Evolutionary conservation across 2,888 invertebrate genomes (phyloP).

Genomic region (Andrena dorsata): DNA sequence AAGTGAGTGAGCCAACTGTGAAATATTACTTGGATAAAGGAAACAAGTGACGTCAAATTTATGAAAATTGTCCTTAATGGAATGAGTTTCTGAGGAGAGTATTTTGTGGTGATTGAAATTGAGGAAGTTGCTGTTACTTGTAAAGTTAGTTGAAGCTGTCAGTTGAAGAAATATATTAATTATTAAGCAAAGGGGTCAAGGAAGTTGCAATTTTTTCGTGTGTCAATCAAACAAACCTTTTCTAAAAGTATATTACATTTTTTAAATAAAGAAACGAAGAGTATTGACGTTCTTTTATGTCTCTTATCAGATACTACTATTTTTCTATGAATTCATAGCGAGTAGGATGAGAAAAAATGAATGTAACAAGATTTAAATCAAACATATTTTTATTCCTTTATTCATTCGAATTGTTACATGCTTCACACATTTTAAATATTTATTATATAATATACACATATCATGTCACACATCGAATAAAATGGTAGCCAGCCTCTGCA

Average conservation of each 20-base stretch:
- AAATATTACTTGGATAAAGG: no score
- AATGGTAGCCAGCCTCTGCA: not conserved
- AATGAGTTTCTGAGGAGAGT: not conserved
- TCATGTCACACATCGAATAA: not conserved
- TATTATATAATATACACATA: not conserved
- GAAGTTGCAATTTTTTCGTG: no score
- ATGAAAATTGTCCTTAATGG: no score
- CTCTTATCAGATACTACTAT: no score
- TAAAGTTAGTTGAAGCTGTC: not conserved
- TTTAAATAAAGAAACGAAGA: no score
- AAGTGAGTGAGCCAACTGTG: no score
- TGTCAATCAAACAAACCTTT: no score
- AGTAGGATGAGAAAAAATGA: not conserved
- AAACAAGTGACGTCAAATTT: no score
- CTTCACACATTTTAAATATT: not conserved
- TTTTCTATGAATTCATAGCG: not conserved
- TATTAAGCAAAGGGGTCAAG: no score
- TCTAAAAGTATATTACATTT: no score
- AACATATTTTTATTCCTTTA: not conserved
- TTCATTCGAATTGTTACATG: slow-evolving; percentile 4
- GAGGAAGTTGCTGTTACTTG: not conserved
- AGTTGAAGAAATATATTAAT: not conserved
- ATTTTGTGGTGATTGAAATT: not conserved
- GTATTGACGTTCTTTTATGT: no score
- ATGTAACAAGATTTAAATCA: not conserved